These are phyloP conservation scores for Distichodus sexfasciatus DNA, from an alignment of 2,797 vertebrate genomes.

Conservation along the genomic window DNA sequence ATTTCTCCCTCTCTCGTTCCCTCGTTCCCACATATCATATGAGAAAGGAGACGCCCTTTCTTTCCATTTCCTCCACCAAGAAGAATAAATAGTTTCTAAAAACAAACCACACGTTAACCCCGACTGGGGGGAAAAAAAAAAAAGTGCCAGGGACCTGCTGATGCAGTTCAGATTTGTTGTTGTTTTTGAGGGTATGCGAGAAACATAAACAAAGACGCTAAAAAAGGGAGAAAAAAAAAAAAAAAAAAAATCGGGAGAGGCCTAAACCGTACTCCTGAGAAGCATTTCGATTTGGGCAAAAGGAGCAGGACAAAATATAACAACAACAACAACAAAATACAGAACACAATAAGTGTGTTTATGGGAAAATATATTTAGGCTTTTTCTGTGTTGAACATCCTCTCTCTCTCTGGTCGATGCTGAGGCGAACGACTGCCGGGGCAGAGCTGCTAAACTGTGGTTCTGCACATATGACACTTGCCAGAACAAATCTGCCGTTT, in stretches of 20 bases:
- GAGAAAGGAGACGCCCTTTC: constrained; percentile 54
- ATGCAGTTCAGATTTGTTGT: neutral
- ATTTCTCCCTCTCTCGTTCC: constrained; percentile 3
- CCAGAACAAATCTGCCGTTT: constrained; percentile 60
- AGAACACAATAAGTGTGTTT: neutral
- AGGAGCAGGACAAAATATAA: neutral
- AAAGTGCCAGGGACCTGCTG: neutral
- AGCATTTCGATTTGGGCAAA: neutral
- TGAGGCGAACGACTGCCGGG: constrained; percentile 52
- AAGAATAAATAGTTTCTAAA: constrained; percentile 59
- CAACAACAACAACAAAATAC: neutral
- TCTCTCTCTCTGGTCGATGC: constrained; percentile 44
- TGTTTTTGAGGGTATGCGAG: neutral
- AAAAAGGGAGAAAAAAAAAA: neutral
- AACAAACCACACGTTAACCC: neutral
- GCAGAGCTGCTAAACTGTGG: constrained; percentile 42
- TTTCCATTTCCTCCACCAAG: constrained; percentile 64
- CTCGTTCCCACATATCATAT: constrained; percentile 60
- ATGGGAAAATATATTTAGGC: neutral
- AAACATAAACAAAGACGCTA: constrained; percentile 2
- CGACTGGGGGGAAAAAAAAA: neutral
- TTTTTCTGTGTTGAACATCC: constrained; percentile 22
- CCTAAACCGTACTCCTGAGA: neutral
- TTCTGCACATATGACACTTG: constrained; percentile 59
- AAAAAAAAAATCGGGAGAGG: neutral